A percentile compares a stretch with the other conserved stretches of the same genome.
phyloP scores from a whole-genome alignment of 2,797 vertebrate genomes.

The Balearica regulorum region DNA sequence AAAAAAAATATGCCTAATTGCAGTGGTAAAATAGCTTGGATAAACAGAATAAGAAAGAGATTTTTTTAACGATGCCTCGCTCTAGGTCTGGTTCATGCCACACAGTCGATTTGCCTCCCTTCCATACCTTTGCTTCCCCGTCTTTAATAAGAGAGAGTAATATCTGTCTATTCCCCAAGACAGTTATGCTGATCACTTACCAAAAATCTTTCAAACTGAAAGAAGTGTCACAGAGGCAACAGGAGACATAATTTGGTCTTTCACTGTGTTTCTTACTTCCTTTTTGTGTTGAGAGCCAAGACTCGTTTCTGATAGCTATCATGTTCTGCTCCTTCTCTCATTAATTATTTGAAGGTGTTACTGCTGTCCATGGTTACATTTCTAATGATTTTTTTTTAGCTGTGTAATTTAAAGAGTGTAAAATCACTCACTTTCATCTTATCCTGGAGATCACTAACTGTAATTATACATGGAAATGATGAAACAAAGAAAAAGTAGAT shows the following conservation, averaged over 20 bases:
- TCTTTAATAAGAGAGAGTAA: background rate
- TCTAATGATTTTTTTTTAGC: slow-evolving; percentile 54
- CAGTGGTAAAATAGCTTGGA: background rate
- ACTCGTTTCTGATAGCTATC: slow-evolving; percentile 27
- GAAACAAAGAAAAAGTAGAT: slow-evolving; percentile 16
- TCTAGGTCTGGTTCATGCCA: background rate
- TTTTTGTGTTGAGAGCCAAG: slow-evolving; percentile 11
- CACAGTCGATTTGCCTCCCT: background rate
- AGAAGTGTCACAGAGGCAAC: background rate
- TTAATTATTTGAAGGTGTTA: slow-evolving; percentile 48
- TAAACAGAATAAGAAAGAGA: background rate
- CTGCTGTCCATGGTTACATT: slow-evolving; percentile 30
- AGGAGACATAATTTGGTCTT: slow-evolving; percentile 2
- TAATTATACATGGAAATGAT: slow-evolving; percentile 47
- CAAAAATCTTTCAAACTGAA: slow-evolving; percentile 41
- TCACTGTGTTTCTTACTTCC: slow-evolving; percentile 13
- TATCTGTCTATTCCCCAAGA: background rate
- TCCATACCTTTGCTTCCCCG: background rate
- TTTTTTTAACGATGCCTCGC: background rate
- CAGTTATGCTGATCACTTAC: slow-evolving; percentile 10
- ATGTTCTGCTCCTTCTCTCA: slow-evolving; percentile 41
- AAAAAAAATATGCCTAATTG: background rate
- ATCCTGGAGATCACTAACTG: slow-evolving; percentile 15
- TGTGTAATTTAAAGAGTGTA: slow-evolving; percentile 38
- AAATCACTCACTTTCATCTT: slow-evolving; percentile 47